A percentile compares a stretch with the other conserved stretches of the same genome.
Conservation (phyloP, 1,140 invertebrate species). For the Trichogramma pretiosum region DNA sequence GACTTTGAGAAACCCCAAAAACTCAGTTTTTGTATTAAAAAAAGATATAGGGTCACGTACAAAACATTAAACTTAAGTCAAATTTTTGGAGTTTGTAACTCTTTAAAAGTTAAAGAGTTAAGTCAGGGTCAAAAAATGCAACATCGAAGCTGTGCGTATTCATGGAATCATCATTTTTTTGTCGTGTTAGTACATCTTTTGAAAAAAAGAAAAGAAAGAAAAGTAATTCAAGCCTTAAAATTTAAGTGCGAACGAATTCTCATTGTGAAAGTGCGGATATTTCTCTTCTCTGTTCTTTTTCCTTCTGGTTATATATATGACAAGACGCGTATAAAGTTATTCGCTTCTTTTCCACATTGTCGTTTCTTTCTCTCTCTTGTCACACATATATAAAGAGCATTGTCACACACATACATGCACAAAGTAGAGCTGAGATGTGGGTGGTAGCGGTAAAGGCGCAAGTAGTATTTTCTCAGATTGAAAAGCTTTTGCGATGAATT, state of each 20-base stretch:
- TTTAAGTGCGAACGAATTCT: neutral
- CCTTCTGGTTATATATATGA: too few relatives aligned
- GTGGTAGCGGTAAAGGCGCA: constrained; percentile 13
- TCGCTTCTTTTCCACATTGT: constrained; percentile 11
- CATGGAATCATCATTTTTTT: too few relatives aligned
- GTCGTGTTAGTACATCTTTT: constrained; percentile 13
- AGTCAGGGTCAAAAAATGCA: too few relatives aligned
- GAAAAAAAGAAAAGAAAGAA: constrained; percentile 2
- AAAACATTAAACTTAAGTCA: too few relatives aligned
- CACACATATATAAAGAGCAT: neutral
- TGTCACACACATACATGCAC: too few relatives aligned
- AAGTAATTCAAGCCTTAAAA: constrained; percentile 18
- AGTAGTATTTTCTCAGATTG: constrained; percentile 45
- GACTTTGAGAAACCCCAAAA: too few relatives aligned
- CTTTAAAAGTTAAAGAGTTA: too few relatives aligned
- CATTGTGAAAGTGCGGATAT: constrained; percentile 4
- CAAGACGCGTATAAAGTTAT: constrained; percentile 7
- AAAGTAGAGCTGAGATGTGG: neutral
- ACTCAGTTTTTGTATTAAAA: too few relatives aligned
- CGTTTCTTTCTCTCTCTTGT: neutral
- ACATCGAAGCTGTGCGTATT: too few relatives aligned
- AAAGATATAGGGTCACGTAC: too few relatives aligned
- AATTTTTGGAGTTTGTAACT: too few relatives aligned
- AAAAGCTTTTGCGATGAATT: constrained; percentile 46
- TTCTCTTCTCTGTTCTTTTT: too few relatives aligned